Evolutionary conservation across 2,113 vertebrate species (phyloP).

Genomic region (Tenrec ecaudatus): DNA sequence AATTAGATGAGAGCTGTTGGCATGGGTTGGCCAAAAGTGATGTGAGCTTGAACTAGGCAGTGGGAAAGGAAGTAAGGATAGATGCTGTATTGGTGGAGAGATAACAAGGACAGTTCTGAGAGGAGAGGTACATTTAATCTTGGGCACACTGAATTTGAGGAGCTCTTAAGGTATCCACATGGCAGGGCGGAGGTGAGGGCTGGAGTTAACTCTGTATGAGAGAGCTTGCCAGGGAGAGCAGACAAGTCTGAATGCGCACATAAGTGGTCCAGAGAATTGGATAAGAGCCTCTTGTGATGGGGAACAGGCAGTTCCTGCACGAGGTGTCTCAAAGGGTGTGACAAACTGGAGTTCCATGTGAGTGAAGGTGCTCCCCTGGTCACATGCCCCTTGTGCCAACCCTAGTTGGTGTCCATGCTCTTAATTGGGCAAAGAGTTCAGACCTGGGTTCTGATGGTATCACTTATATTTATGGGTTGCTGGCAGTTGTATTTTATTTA

Average conservation of each 20-base stretch:
- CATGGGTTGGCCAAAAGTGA: neutral
- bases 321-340: constrained; percentile 8
- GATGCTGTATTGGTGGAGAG: neutral
- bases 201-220: neutral
- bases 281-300: constrained; percentile 19
- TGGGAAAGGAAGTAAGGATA: neutral
- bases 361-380: neutral
- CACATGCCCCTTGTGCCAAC: neutral
- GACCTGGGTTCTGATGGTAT: constrained; percentile 27
- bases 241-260: neutral
- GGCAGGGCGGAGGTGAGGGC: neutral
- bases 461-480: constrained; percentile 37
- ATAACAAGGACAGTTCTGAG: constrained; percentile 21
- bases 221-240: constrained; percentile 26
- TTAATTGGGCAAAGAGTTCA: constrained; percentile 42
- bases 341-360: neutral
- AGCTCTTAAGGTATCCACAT: constrained; percentile 13
- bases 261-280: neutral
- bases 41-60: neutral
- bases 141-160: neutral
- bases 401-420: neutral
- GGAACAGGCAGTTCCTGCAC: neutral
- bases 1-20: neutral
- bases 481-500: constrained; percentile 53
- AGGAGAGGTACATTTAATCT: constrained; percentile 26